These are phyloP conservation scores for Cinclus cinclus DNA, from an alignment of 2,113 vertebrate genomes.

Conservation along the genomic window DNA sequence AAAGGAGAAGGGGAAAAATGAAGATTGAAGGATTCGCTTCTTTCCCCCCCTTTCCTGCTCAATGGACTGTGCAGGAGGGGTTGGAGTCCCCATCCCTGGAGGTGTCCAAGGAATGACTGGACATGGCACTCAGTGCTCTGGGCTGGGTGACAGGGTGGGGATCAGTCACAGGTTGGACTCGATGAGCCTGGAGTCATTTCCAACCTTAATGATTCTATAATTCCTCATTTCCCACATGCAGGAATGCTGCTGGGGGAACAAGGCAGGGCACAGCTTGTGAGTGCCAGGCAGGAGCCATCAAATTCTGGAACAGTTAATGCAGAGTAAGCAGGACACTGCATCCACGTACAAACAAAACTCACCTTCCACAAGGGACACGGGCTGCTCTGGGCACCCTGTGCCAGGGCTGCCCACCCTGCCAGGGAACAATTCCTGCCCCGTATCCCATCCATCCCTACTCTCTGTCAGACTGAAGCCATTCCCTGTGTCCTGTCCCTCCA, in stretches of 20 bases:
- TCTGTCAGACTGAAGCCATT: not conserved
- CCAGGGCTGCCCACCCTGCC: not conserved
- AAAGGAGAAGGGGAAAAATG: not conserved
- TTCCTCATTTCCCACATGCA: not conserved
- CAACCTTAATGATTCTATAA: accelerated
- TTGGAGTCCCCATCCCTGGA: not conserved
- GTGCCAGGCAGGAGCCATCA: not conserved
- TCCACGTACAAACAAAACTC: not conserved
- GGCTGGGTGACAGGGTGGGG: not conserved
- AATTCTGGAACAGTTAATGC: too few relatives aligned
- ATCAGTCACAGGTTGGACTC: not conserved
- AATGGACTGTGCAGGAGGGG: too few relatives aligned
- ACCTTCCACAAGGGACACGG: not conserved
- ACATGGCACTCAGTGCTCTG: not conserved
- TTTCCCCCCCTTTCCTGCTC: not conserved
- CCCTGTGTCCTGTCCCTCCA: not conserved
- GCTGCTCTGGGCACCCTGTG: not conserved
- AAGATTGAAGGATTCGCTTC: not conserved
- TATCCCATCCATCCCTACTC: not conserved
- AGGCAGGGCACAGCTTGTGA: not conserved
- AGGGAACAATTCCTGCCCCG: not conserved
- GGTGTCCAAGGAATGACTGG: not conserved
- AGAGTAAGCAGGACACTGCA: not conserved
- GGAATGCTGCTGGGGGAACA: accelerated
- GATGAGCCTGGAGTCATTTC: not conserved